phyloP scores from a whole-genome alignment of 2,797 vertebrate species.

The Myripristis jacobus region DNA sequence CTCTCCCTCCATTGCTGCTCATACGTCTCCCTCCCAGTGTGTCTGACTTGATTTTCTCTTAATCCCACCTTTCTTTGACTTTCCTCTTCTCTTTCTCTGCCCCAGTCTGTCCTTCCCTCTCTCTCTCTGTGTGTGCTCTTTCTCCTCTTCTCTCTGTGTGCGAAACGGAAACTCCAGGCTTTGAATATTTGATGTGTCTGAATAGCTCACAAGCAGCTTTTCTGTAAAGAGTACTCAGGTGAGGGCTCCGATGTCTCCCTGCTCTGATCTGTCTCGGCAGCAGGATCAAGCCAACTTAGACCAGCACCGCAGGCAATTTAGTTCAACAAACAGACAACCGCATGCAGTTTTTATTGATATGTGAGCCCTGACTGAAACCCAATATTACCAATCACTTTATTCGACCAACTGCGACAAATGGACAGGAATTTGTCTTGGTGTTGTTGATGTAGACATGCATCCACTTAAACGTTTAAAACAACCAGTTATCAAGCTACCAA shows the following conservation, averaged over 20 bases:
- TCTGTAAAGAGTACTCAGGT: constrained; percentile 80
- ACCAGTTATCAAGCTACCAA: too few relatives aligned
- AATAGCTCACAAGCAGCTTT: constrained; percentile 85
- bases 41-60: constrained; percentile 45
- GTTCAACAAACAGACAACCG: background rate
- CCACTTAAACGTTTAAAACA: too few relatives aligned
- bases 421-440: too few relatives aligned
- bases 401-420: too few relatives aligned
- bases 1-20: constrained; percentile 76
- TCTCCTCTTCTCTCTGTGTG: constrained; percentile 44
- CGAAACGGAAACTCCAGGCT: constrained; percentile 83
- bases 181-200: constrained; percentile 86
- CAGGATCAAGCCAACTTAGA: constrained; percentile 33
- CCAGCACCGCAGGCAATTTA: background rate
- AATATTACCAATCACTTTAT: background rate
- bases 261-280: constrained; percentile 52
- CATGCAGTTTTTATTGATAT: too few relatives aligned
- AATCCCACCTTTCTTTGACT: constrained; percentile 49
- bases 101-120: constrained; percentile 14
- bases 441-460: too few relatives aligned
- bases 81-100: constrained; percentile 27
- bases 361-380: too few relatives aligned
- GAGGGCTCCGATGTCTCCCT: constrained; percentile 69
- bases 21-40: constrained; percentile 63
- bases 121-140: constrained; percentile 22